These are phyloP conservation scores for Flexamia atlantica DNA, from an alignment of 2,888 invertebrate genomes.

Conservation along the genomic window DNA sequence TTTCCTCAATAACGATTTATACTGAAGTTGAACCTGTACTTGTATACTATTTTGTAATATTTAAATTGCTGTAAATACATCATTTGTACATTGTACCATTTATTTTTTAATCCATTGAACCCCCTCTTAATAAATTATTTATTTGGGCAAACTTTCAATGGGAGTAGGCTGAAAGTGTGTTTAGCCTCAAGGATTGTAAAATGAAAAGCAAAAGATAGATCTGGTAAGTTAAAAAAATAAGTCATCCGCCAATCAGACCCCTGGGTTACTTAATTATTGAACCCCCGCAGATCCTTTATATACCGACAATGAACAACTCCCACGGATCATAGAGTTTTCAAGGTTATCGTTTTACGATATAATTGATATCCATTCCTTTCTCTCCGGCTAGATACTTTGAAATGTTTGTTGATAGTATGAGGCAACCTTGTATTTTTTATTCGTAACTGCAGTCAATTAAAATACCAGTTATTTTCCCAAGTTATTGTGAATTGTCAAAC, in stretches of 20 bases:
- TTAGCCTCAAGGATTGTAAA: background rate
- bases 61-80: background rate
- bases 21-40: too few species aligned
- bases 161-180: background rate
- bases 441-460: too few species aligned
- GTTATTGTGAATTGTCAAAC: too few species aligned
- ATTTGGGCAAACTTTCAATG: background rate
- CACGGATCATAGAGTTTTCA: background rate
- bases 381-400: too few species aligned
- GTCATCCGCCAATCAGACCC: background rate
- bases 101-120: background rate
- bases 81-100: background rate
- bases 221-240: background rate
- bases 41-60: background rate
- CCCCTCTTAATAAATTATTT: background rate
- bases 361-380: background rate
- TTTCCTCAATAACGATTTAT: too few species aligned
- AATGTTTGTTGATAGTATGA: too few species aligned
- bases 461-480: too few species aligned
- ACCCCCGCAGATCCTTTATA: background rate
- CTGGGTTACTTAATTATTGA: conserved; percentile 15
- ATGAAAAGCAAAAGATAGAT: background rate
- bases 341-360: conserved; percentile 1
- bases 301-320: background rate
- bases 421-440: too few species aligned